Base-by-base conservation (phyloP, 2,113 vertebrate species). In the Abramis brama region DNA sequence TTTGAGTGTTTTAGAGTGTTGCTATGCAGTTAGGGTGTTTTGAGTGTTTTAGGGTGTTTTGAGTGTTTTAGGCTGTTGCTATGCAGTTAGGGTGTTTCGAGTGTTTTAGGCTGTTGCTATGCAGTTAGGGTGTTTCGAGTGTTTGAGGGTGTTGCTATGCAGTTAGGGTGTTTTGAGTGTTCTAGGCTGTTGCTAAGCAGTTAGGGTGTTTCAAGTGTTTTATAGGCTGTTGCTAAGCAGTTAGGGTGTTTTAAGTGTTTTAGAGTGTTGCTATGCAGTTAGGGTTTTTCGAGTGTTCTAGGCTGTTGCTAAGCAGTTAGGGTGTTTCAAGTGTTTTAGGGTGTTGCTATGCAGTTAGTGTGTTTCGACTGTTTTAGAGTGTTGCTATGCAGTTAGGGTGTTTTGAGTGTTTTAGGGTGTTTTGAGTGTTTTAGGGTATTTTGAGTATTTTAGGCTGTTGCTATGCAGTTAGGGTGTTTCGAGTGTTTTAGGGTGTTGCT, bases 151-250 rank as follows among this genome's bases (percentile, higher is more conserved):
- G 25, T 64, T 13, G 60, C 25, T 8, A n/a, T n/a, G n/a, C n/a
- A n/a, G n/a, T 12, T 62, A 62, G 1, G 4, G n/a, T 62, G 59
- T 25, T 25, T n/a, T 1, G 10, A 25, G 4, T 25, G 10, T 45
- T 62, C 25, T 62, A 12, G n/a, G 10, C 0, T 4, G 60, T 64
- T 64, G 25, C 1, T 64, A 62, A n/a, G n/a, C 60, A 27, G 25
- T 64, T 64, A 62, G 25, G 1, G 25, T 15, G 5, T 64, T 15
- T 13, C 1, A 12, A 27, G 25, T 15, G 12, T 64, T 64, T 62
- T n/a, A n/a, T 6, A 30, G 2, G n/a, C 0, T 4, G 47, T 50
- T 15, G 2, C 2, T 30, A 30, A 2, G 12, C 4, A 50, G 3
- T 50, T 50, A 50, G 47, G 47, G 47, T 50, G 19, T n/a, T 73